Base-by-base conservation (phyloP, 2,888 invertebrate species). In the Drosophila hamatofila region DNA sequence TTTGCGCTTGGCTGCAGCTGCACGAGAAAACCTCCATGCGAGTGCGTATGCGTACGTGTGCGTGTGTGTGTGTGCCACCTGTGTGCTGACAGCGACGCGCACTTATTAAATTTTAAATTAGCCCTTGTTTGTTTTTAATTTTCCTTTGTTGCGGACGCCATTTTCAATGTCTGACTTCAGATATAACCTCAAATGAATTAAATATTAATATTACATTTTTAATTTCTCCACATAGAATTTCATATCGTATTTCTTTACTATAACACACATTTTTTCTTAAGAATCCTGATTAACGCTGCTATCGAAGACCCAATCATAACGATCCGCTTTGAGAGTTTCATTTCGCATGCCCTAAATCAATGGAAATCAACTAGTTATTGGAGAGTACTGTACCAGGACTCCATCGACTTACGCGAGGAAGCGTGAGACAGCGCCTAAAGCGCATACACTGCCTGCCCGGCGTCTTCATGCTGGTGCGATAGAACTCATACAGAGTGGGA, bases 401-500 rank as follows among this genome's bases (percentile, higher is more conserved):
- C 1, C 9, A 14, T n/a, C 6, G 16, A 59, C 78, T 62, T 62
- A 83, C 83, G 11, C 75, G 69, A 9, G 81, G 73, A 27, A 78
- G 23, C 6, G 63, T 63, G 1, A 74, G 63, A 16, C 83, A 87
- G 7, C 82, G 88, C 1, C 74, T 65, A 33, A 85, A 84, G 18
- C 75, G 66, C 67, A 68, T 72, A 30, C 78, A 78, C 9, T 42
- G 62, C 6, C 42, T 59, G 3, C 46, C 51, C 18, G 62, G 37
- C 6, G 41, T 41, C 7, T 51, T 39, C 0, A 48, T 23, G 18
- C 54, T 52, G 16, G 52, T 30, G 30, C 66, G 66, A 3, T 98
- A 99, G 93, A 99, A 99, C 93, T 99, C 99, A 59, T 98, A 94
- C 16, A 94, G 92, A 60, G 94, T 94, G 12, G 99, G 99, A 70